Conservation (phyloP, 2,797 vertebrate species). For the Phoxinus dragarum region DNA sequence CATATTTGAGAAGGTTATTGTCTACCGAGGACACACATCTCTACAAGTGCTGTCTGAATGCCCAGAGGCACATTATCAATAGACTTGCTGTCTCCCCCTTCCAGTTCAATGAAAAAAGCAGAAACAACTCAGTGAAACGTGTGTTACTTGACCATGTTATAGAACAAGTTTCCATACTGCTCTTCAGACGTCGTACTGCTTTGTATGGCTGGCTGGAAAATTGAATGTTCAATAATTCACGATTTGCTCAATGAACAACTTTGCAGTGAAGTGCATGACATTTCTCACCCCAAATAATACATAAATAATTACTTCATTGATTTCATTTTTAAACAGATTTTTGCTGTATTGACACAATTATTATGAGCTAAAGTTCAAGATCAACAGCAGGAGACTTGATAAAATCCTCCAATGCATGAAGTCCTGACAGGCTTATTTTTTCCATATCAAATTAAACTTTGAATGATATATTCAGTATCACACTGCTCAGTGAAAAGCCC, state of each 20-base stretch:
- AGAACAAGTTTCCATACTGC: neutral
- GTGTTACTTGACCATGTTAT: neutral
- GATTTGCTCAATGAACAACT: slow-evolving; percentile 49
- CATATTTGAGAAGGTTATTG: slow-evolving; percentile 22
- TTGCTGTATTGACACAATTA: neutral
- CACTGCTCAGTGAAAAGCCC: no score
- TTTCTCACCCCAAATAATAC: slow-evolving; percentile 41
- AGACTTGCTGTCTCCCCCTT: neutral
- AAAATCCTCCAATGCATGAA: slow-evolving; percentile 3
- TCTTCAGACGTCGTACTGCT: slow-evolving; percentile 18
- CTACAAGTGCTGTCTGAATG: neutral
- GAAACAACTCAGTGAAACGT: neutral
- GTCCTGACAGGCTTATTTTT: neutral
- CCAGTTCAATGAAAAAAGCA: neutral
- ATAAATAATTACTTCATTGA: slow-evolving; percentile 51
- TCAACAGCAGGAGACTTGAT: neutral
- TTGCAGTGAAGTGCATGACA: slow-evolving; percentile 44
- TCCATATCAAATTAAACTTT: neutral
- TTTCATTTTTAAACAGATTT: slow-evolving; percentile 12
- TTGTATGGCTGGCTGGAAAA: slow-evolving; percentile 47
- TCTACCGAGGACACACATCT: neutral
- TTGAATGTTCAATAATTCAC: slow-evolving; percentile 57
- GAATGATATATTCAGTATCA: neutral
- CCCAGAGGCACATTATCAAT: slow-evolving; percentile 6
- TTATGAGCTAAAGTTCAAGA: neutral